Percentiles rank a stretch among this genome's conserved stretches.
Evolutionary conservation across 2,888 invertebrate genomes (phyloP).

Genomic region (Oscheius onirici): DNA sequence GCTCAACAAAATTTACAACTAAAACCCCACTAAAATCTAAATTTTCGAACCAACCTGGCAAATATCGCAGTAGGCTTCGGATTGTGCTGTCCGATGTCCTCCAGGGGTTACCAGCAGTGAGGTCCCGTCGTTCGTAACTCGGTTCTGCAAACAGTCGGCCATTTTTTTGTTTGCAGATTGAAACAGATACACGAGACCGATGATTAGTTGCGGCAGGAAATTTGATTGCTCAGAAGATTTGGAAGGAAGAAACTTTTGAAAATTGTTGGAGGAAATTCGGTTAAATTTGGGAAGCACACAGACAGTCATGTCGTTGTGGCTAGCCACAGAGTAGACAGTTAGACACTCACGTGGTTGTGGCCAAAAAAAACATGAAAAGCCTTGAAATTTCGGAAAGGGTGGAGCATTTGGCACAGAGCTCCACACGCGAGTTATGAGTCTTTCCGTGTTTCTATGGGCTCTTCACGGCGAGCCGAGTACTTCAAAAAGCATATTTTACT

Average conservation of each 20-base stretch:
- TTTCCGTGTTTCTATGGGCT: too few species aligned
- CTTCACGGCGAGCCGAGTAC: too few species aligned
- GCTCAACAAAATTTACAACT: too few species aligned
- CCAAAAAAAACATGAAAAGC: too few species aligned
- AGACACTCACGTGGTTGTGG: too few species aligned
- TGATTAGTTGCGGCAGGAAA: background rate
- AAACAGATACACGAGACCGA: constrained; percentile 21
- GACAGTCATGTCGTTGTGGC: too few species aligned
- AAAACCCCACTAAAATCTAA: background rate
- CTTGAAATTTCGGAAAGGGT: too few species aligned
- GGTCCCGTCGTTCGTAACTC: constrained; percentile 14
- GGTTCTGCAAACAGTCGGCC: constrained; percentile 30
- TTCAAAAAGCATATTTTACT: too few species aligned
- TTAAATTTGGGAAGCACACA: too few species aligned
- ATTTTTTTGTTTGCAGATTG: constrained; percentile 24
- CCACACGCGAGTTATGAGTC: too few species aligned
- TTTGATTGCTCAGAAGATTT: background rate
- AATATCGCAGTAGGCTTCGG: constrained; percentile 24
- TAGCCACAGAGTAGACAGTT: too few species aligned
- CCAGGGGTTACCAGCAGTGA: background rate
- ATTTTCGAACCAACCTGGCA: constrained; percentile 15
- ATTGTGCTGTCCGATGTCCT: background rate
- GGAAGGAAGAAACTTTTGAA: background rate
- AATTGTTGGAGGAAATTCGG: background rate
- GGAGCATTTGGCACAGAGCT: too few species aligned